A percentile compares a stretch with the other conserved stretches of the same genome.
Conservation (phyloP, 37 sponge, comb jelly and placozoan species). For the Cliona cf. orientalis region DNA sequence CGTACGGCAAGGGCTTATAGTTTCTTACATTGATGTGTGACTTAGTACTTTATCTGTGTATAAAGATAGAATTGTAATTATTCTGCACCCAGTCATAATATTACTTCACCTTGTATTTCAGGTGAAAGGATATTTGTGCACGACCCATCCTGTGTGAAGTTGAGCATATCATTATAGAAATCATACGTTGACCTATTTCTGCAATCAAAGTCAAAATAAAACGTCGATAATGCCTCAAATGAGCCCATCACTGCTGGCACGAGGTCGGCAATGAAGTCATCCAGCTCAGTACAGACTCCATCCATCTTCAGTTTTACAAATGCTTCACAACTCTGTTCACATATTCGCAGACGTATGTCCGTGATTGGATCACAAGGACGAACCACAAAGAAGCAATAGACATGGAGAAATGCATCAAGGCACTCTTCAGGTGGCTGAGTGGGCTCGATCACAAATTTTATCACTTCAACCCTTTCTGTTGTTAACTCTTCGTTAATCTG, state of each 20-base stretch:
- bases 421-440: not conserved
- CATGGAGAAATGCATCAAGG: not conserved
- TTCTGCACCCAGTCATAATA: too few relatives aligned
- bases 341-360: not conserved
- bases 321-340: not conserved
- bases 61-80: too few relatives aligned
- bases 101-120: too few relatives aligned
- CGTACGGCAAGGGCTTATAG: too few relatives aligned
- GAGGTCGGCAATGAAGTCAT: too few relatives aligned
- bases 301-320: not conserved
- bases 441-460: not conserved
- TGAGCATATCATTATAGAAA: not conserved
- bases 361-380: slow-evolving; percentile 4
- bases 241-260: too few relatives aligned
- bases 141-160: too few relatives aligned
- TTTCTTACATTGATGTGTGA: too few relatives aligned
- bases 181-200: not conserved
- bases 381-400: not conserved
- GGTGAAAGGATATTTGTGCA: too few relatives aligned
- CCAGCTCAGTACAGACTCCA: not conserved
- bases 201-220: not conserved
- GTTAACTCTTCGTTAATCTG: not conserved
- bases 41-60: too few relatives aligned
- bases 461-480: not conserved
- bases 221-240: not conserved